Conservation (phyloP, 2,797 vertebrate species). For the Trematomus bernacchii region DNA sequence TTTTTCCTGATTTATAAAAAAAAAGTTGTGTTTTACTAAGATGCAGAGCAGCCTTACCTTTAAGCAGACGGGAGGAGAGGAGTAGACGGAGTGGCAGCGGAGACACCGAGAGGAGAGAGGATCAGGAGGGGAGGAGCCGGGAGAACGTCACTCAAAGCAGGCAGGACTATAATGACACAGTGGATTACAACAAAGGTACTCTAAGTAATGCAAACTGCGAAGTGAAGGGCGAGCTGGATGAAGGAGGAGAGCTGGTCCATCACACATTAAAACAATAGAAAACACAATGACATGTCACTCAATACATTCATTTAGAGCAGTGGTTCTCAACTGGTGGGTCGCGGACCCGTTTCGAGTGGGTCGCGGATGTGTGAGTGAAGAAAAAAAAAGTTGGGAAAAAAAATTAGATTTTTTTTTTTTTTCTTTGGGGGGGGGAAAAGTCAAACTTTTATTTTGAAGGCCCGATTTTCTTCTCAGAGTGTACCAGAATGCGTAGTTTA, state of each 20-base stretch:
- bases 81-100: constrained; percentile 35
- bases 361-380: no score
- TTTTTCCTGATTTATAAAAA: neutral
- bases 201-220: constrained; percentile 40
- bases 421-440: no score
- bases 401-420: no score
- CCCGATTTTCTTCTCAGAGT: no score
- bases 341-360: no score
- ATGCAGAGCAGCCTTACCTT: constrained; percentile 78
- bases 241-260: neutral
- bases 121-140: constrained; percentile 67
- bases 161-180: constrained; percentile 64
- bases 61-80: constrained; percentile 57
- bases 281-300: neutral
- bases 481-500: no score
- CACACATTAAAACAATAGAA: neutral
- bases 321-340: no score
- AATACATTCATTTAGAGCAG: neutral
- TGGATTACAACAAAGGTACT: constrained; percentile 64
- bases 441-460: no score
- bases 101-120: constrained; percentile 43
- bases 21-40: neutral
- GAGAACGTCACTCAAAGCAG: constrained; percentile 53
- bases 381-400: no score
- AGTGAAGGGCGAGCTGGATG: constrained; percentile 7